Base-by-base conservation (phyloP, 2,113 vertebrate species). In the Leptobrachium leishanense region DNA sequence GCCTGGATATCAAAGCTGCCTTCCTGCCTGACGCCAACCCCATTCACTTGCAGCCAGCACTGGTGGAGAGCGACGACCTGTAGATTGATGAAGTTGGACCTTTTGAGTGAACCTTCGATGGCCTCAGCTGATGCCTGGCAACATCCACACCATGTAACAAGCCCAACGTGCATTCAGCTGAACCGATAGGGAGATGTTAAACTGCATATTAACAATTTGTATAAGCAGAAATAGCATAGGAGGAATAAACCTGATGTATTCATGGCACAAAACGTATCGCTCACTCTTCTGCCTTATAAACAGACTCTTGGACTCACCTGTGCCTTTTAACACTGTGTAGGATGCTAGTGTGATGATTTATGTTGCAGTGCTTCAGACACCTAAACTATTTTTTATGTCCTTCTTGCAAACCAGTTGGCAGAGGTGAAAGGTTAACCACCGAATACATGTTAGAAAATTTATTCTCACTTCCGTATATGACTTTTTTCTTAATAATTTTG, bases 21-120 rank as follows among this genome's bases (percentile, higher is more conserved):
- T 99, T 99, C 92, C 95, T 98, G 86, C 98, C 98, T 0, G 98
- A 99, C 83, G 94, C 95, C 87, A 95, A 86, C 75, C 95, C 96
- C 0, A 91, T 94, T 70, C 95, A 91, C 69, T 91, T 91, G 82
- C 92, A 84, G 0, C 66, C 88, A 0, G 90, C 91, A 85, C 88
- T 99, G 88, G 96, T 99, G 84, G 98, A 99, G 81, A 99, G 98
- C 0, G 98, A 99, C 7, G 98, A 99, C 84, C 94, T 99, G 93
- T 99, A 94, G 89, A 86, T 53, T 65, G 73, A 13, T 53, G 0
- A 81, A 73, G 62, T 79, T 20, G 0, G 82, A 83, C 64, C 77
- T 78, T 78, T 5, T 81, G 78, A 62, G 64, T 85, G 87, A 20
- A 89, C 85, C 86, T 31, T 89, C 83, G 82, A 87, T 85, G 84